A percentile compares a stretch with the other conserved stretches of the same genome.
These are phyloP conservation scores for Petromus typicus DNA, from an alignment of 2,113 vertebrate genomes.

Conservation along the genomic window DNA sequence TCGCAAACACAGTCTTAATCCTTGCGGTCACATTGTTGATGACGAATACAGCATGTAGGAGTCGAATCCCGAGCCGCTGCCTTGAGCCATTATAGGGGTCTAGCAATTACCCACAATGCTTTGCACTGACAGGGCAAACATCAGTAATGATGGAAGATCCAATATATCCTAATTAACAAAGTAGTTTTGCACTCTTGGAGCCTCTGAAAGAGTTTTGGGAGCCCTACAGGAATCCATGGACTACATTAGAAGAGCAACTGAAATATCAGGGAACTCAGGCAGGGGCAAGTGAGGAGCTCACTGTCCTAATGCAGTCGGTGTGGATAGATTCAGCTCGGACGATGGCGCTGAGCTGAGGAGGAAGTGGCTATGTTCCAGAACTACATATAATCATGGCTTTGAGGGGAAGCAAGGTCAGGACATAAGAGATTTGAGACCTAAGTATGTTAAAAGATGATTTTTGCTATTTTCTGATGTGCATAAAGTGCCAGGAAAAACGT, in stretches of 20 bases:
- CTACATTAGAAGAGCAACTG: background rate
- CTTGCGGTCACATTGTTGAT: background rate
- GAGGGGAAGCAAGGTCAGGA: background rate
- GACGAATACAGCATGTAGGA: background rate
- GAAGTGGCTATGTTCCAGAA: background rate
- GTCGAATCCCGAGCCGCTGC: background rate
- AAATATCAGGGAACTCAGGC: too few relatives aligned
- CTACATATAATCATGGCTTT: background rate
- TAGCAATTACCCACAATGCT: background rate
- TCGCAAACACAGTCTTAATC: background rate
- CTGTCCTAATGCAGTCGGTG: background rate
- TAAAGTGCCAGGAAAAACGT: background rate
- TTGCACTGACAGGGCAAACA: background rate
- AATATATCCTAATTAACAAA: background rate
- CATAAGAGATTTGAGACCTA: background rate
- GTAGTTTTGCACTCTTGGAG: background rate
- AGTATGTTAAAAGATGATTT: constrained; percentile 16
- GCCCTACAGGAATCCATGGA: background rate
- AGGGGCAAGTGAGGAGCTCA: background rate
- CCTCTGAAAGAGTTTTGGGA: background rate
- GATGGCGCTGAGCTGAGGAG: background rate
- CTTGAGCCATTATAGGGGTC: background rate
- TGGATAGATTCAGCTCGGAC: background rate
- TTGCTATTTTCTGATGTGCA: background rate
- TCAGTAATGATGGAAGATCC: background rate